Conservation (phyloP, 2,888 invertebrate species). For the Drosophila greeni region DNA sequence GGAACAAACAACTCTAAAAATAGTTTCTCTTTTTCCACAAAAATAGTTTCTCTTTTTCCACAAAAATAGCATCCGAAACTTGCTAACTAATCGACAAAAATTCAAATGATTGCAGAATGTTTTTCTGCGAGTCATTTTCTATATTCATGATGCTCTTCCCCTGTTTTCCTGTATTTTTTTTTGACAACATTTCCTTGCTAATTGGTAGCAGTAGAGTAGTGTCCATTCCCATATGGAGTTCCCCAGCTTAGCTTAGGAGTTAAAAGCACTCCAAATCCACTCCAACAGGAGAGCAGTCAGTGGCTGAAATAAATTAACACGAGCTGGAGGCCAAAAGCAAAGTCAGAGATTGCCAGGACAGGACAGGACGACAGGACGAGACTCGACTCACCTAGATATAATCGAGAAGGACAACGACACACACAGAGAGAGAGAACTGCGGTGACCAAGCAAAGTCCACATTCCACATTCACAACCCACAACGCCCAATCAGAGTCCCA, state of each 20-base stretch:
- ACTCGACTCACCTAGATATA: slow-evolving; percentile 1
- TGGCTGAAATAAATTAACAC: slow-evolving; percentile 13
- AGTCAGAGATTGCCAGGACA: slow-evolving; percentile 16
- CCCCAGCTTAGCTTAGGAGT: neutral
- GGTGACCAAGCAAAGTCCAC: slow-evolving; percentile 15
- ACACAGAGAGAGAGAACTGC: too few relatives aligned
- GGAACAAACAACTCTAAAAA: neutral
- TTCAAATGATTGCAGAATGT: slow-evolving; percentile 2
- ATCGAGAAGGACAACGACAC: neutral
- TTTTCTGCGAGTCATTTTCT: slow-evolving; percentile 1
- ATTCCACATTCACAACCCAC: slow-evolving; percentile 3
- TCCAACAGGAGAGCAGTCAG: slow-evolving; percentile 7
- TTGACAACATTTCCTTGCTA: slow-evolving; percentile 3
- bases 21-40: neutral
- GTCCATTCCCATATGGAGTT: slow-evolving; percentile 12
- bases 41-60: neutral
- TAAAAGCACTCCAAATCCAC: slow-evolving; percentile 2
- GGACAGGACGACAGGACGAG: slow-evolving; percentile 1
- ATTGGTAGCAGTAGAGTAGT: slow-evolving; percentile 1
- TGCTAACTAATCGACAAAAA: neutral
- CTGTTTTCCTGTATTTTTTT: neutral
- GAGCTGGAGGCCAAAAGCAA: neutral
- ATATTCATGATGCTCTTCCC: slow-evolving; percentile 9
- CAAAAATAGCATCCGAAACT: neutral
- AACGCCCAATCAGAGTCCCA: slow-evolving; percentile 1